Percentiles rank a stretch among this genome's conserved stretches.
phyloP scores from a whole-genome alignment of 2,888 invertebrate species.

The Netelia inedita region DNA sequence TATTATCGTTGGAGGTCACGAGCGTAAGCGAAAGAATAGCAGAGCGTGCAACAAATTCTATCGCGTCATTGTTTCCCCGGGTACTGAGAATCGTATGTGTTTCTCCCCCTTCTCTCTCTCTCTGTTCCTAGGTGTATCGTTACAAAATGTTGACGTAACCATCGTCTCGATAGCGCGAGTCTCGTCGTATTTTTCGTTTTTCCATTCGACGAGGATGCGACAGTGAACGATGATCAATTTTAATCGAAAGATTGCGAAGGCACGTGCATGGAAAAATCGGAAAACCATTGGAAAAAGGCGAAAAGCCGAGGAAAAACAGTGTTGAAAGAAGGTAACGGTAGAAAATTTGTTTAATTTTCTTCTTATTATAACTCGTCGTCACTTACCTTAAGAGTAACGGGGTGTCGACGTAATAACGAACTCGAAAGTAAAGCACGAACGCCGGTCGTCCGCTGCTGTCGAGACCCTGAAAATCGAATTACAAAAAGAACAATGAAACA shows the following conservation, averaged over 20 bases:
- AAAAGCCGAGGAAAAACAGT: neutral
- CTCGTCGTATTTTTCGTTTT: neutral
- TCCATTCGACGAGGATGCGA: constrained; percentile 11
- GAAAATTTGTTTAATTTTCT: neutral
- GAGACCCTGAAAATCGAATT: constrained; percentile 89
- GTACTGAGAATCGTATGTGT: neutral
- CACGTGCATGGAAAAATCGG: constrained; percentile 1
- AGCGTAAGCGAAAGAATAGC: neutral
- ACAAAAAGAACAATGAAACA: constrained; percentile 48
- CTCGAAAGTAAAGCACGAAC: constrained; percentile 94
- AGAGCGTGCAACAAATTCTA: constrained; percentile 31
- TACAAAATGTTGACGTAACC: constrained; percentile 23
- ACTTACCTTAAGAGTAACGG: constrained; percentile 92
- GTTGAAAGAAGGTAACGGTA: neutral
- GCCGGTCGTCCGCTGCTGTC: constrained; percentile 96
- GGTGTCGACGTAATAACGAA: constrained; percentile 97
- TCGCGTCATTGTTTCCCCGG: constrained; percentile 37
- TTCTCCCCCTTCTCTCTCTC: neutral
- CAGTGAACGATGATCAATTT: constrained; percentile 14
- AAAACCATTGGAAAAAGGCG: neutral
- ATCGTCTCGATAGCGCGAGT: neutral
- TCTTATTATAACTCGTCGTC: neutral
- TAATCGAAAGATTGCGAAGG: constrained; percentile 14
- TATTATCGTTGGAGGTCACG: constrained; percentile 12
- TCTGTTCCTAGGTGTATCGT: constrained; percentile 32